phyloP scores from a whole-genome alignment of 2,888 invertebrate genomes.

The Volucella bombylans region DNA sequence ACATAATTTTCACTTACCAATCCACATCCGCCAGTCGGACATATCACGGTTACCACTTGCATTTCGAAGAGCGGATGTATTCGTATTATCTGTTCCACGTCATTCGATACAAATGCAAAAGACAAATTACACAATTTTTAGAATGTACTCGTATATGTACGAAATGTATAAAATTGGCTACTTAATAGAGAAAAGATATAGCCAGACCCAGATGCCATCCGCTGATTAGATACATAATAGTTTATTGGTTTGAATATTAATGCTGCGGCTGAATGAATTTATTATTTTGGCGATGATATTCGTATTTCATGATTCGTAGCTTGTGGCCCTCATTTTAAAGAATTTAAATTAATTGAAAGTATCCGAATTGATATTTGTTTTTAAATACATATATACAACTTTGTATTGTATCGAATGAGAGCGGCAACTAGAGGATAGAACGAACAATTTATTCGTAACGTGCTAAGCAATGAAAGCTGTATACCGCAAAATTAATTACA shows the following conservation, averaged over 20 bases:
- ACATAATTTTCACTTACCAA: background rate
- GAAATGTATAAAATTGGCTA: too few species aligned
- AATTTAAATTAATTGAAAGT: slow-evolving; percentile 31
- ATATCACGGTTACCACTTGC: slow-evolving; percentile 3
- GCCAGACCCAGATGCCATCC: background rate
- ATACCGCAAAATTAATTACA: too few species aligned
- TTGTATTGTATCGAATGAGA: too few species aligned
- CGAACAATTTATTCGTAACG: too few species aligned
- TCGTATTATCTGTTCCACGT: too few species aligned
- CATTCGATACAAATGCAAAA: slow-evolving; percentile 2
- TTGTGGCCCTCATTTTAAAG: background rate
- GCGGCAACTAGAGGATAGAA: too few species aligned
- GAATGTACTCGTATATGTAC: too few species aligned
- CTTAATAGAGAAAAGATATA: too few species aligned
- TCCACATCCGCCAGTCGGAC: background rate
- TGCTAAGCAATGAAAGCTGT: too few species aligned
- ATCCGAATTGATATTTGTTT: background rate
- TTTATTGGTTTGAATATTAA: slow-evolving; percentile 2
- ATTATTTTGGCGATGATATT: background rate
- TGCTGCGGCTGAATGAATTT: slow-evolving; percentile 8
- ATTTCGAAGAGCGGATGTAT: background rate
- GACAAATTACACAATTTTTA: slow-evolving; percentile 43
- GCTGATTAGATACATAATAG: background rate
- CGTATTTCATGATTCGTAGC: background rate
- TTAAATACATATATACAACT: too few species aligned